Evolutionary conservation across 2,113 vertebrate genomes (phyloP), one percentile per base, ranked within the genome.

Genomic region (Orthonyx spaldingii): DNA sequence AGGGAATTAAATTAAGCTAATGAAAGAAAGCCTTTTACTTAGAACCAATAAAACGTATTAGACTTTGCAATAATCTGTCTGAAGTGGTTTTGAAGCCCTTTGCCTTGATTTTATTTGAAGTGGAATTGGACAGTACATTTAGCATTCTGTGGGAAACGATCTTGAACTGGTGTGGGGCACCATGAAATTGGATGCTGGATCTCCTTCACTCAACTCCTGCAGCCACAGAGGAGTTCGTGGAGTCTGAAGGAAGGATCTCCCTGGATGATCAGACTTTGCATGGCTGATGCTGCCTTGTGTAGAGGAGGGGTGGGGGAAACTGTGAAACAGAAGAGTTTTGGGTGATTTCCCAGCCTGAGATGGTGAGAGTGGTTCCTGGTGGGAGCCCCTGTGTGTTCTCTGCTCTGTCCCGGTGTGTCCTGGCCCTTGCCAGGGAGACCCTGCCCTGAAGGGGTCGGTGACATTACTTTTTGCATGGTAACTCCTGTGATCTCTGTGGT

Each of bases 1-100:
- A 64, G 79, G 90, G 90, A 93, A 87, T 90, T 79, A 76, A 96
- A 94, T 87, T 88, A 80, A 71, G 44, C 56, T 96, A 93, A 95
- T 94, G 92, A 96, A 96, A 93, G 68, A 80, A 92, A 93, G 37
- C 60, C 65, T 87, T 89, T 96, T 91, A 79, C 89, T 96, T 80
- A 91, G 81, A 93, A 93, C 83, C 72, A 94, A 86, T 88, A 80
- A 93, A 94, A 95, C 0, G 1, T 86, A 53, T 95, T 88, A 93
- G 60, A 56, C 68, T 83, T 47, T 41, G 60, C 64, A 93, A 35
- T 95, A 95, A 90, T 91, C 89, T 91, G 47, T 87, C 95, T 92
- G 89, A 80, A 95, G 76, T 76, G 50, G 71, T 77, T 87, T 70
- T 88, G 85, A 92, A 94, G 68, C 37, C 82, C 71, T 66, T 42